These are phyloP conservation scores for Lineus longissimus DNA, from an alignment of 1,140 invertebrate genomes.

Conservation along the genomic window DNA sequence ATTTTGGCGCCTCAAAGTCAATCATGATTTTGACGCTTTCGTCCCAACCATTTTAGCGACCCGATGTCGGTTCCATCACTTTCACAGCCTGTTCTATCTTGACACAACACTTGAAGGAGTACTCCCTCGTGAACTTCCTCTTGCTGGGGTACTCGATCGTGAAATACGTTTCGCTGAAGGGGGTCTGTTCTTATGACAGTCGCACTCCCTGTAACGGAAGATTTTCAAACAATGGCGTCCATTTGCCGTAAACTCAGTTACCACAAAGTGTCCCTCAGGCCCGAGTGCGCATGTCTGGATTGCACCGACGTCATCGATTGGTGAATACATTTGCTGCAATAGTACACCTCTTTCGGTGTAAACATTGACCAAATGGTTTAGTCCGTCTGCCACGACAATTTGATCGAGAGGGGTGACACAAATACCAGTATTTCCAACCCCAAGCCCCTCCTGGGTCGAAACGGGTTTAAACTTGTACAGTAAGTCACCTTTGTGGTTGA, in stretches of 20 bases:
- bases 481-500: slow-evolving; percentile 29
- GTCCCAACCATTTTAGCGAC: too few species aligned
- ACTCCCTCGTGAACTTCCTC: too few species aligned
- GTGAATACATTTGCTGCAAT: slow-evolving; percentile 31
- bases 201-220: slow-evolving; percentile 42
- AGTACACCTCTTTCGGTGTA: slow-evolving; percentile 35
- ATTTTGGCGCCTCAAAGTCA: too few species aligned
- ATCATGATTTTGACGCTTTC: too few species aligned
- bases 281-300: slow-evolving; percentile 39
- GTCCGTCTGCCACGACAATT: slow-evolving; percentile 33
- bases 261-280: slow-evolving; percentile 44
- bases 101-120: too few species aligned
- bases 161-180: slow-evolving; percentile 31
- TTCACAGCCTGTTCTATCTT: too few species aligned
- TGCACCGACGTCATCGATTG: slow-evolving; percentile 34
- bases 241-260: slow-evolving; percentile 35
- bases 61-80: too few species aligned
- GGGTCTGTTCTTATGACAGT: slow-evolving; percentile 35
- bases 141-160: too few species aligned
- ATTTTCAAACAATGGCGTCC: slow-evolving; percentile 46
- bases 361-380: slow-evolving; percentile 44
- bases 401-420: slow-evolving; percentile 30
- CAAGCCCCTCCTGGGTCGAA: slow-evolving; percentile 26
- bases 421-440: slow-evolving; percentile 30
- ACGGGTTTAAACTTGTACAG: slow-evolving; percentile 34